These are phyloP conservation scores for Anoplolepis gracilipes DNA, from an alignment of 1,140 invertebrate genomes.

Conservation along the genomic window DNA sequence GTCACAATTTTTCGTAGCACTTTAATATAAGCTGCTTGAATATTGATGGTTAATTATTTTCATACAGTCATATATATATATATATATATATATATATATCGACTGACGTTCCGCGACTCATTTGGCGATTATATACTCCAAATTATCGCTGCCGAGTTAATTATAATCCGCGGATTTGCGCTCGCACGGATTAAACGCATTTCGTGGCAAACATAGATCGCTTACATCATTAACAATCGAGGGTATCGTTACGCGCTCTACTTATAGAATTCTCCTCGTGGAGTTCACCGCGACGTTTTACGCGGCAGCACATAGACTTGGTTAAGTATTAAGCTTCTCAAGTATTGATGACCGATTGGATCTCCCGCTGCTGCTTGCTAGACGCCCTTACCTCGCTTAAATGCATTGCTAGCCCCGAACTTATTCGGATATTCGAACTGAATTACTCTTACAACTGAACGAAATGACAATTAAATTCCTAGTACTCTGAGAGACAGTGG, in stretches of 20 bases:
- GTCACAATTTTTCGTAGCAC: not conserved
- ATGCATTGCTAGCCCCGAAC: slow-evolving; percentile 4
- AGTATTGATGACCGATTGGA: slow-evolving; percentile 36
- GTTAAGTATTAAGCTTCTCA: slow-evolving; percentile 36
- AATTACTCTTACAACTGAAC: slow-evolving; percentile 28
- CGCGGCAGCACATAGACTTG: slow-evolving; percentile 28
- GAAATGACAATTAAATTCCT: slow-evolving; percentile 47
- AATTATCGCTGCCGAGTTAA: slow-evolving; percentile 51
- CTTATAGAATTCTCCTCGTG: slow-evolving; percentile 31
- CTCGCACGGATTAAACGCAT: slow-evolving; percentile 52
- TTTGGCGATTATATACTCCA: slow-evolving; percentile 37
- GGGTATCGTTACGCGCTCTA: slow-evolving; percentile 20
- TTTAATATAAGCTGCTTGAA: slow-evolving; percentile 10
- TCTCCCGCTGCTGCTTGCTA: not conserved
- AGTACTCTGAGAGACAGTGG: not conserved
- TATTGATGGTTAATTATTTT: slow-evolving; percentile 57
- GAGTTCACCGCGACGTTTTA: slow-evolving; percentile 29
- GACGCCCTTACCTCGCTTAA: not conserved
- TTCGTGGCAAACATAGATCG: slow-evolving; percentile 56
- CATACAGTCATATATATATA: slow-evolving; percentile 20
- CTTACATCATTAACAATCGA: slow-evolving; percentile 55
- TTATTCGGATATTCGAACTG: slow-evolving; percentile 15
- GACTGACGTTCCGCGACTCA: slow-evolving; percentile 10
- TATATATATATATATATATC: too few species aligned
- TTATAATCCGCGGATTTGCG: slow-evolving; percentile 55